These are phyloP conservation scores for Nematolebias whitei DNA, from an alignment of 2,113 vertebrate genomes.

Conservation along the genomic window DNA sequence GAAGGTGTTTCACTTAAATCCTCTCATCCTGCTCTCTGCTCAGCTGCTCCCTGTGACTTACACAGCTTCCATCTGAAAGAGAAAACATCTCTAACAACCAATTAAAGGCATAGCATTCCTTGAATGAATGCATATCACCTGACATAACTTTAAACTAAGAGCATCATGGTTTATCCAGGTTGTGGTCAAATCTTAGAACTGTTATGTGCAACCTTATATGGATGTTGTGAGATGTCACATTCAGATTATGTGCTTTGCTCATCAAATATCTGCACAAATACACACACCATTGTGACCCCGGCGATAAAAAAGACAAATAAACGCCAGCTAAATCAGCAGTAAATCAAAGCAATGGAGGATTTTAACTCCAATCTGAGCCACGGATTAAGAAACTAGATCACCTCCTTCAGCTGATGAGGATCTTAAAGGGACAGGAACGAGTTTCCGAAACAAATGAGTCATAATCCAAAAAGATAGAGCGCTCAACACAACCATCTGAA, in stretches of 20 bases:
- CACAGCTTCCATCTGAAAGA: conserved; percentile 3
- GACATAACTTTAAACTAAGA: no score
- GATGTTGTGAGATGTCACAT: no score
- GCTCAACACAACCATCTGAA: neutral
- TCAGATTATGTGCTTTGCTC: no score
- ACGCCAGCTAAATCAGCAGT: conserved; percentile 36
- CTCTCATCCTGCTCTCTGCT: conserved; percentile 10
- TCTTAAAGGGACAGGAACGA: conserved; percentile 51
- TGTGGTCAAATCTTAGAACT: no score
- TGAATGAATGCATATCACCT: no score
- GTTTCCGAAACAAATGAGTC: no score
- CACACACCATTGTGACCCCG: no score
- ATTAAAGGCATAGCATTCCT: no score
- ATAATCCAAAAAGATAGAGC: no score
- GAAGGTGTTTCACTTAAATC: conserved; percentile 36
- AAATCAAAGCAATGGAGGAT: conserved; percentile 28
- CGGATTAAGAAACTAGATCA: conserved; percentile 68
- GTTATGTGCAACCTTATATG: no score
- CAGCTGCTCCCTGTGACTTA: conserved; percentile 1
- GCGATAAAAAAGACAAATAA: conserved; percentile 22
- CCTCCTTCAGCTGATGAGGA: conserved; percentile 47
- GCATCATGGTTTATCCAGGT: no score
- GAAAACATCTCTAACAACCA: neutral
- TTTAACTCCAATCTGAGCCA: conserved; percentile 21
- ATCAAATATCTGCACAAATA: no score